Conservation (phyloP, 1,140 invertebrate species). For the Cephus cinctus region DNA sequence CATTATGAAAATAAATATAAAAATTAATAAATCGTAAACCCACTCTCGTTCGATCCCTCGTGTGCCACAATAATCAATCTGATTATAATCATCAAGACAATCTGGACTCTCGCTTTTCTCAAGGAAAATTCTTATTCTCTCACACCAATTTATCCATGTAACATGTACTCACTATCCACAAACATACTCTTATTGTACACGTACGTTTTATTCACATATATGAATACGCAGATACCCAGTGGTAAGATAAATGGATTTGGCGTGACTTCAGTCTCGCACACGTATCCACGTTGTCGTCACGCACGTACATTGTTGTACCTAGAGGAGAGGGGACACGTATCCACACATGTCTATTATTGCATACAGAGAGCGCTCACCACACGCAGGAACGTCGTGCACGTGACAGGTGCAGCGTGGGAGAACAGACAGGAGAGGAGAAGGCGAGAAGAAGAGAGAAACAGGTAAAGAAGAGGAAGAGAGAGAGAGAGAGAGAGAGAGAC, state of each 20-base stretch:
- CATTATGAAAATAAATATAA: constrained; percentile 53
- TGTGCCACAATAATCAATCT: background rate
- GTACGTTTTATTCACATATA: background rate
- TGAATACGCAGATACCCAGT: too few species aligned
- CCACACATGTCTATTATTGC: too few species aligned
- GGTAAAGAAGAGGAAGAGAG: constrained; percentile 24
- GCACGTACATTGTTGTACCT: too few species aligned
- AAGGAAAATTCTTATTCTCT: too few species aligned
- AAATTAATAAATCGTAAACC: too few species aligned
- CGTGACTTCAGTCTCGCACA: constrained; percentile 38
- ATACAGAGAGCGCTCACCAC: background rate
- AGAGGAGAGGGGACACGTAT: too few species aligned
- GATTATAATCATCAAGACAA: too few species aligned
- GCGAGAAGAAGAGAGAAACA: constrained; percentile 9
- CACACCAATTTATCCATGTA: too few species aligned
- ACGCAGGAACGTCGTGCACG: constrained; percentile 25
- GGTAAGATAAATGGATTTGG: constrained; percentile 47
- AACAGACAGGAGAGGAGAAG: constrained; percentile 27
- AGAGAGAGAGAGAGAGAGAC: constrained; percentile 21
- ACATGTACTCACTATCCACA: background rate
- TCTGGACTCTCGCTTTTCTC: too few species aligned
- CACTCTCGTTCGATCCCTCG: too few species aligned
- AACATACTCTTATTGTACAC: background rate
- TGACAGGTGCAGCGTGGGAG: constrained; percentile 54
- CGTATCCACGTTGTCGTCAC: constrained; percentile 36